These are phyloP conservation scores for Leucophenga varia DNA, from an alignment of 1,140 invertebrate species.

Conservation along the genomic window DNA sequence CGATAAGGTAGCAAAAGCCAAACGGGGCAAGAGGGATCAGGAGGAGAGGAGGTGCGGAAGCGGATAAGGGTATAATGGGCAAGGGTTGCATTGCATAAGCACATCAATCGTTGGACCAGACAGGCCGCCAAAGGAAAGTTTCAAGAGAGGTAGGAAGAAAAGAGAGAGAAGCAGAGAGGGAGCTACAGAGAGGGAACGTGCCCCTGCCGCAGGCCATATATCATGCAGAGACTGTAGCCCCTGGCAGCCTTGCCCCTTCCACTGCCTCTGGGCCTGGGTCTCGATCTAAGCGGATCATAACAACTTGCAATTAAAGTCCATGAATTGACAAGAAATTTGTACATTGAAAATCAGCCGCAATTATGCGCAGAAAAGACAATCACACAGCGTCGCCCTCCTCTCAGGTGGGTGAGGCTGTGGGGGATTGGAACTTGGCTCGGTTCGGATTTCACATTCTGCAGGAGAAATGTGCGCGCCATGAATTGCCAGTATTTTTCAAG, in stretches of 20 bases:
- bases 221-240: conserved; percentile 29
- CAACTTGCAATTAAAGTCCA: conserved; percentile 40
- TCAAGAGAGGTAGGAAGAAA: too few relatives aligned
- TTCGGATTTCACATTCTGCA: conserved; percentile 22
- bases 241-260: neutral
- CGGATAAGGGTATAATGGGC: too few relatives aligned
- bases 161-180: conserved; percentile 4
- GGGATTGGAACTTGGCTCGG: conserved; percentile 14
- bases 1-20: too few relatives aligned
- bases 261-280: conserved; percentile 8
- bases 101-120: too few relatives aligned
- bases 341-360: conserved; percentile 22
- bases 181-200: conserved; percentile 8
- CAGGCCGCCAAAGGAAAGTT: too few relatives aligned
- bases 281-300: conserved; percentile 19
- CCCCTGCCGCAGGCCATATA: conserved; percentile 43
- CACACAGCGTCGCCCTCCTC: conserved; percentile 3
- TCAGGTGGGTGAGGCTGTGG: conserved; percentile 30
- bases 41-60: too few relatives aligned
- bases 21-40: too few relatives aligned
- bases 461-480: conserved; percentile 33
- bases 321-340: conserved; percentile 47
- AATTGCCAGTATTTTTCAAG: conserved; percentile 30
- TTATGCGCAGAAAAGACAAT: conserved; percentile 26
- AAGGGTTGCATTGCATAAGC: conserved; percentile 43